Conservation (phyloP, 2,888 invertebrate species). For the Nebria brevicollis region DNA sequence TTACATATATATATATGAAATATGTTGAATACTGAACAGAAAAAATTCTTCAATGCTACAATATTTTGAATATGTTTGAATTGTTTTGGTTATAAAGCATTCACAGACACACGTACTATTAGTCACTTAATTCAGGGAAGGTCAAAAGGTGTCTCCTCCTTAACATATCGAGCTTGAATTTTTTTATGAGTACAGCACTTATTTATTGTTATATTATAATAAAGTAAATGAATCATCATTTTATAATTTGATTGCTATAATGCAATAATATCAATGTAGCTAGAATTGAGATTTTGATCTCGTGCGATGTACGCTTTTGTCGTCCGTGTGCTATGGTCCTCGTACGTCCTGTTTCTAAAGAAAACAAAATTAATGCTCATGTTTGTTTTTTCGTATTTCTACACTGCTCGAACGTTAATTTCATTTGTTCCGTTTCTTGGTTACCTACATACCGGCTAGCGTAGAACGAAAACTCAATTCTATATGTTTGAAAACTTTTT, state of each 20-base stretch:
- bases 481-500: neutral
- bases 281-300: neutral
- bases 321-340: conserved; percentile 1
- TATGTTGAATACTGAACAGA: too few relatives aligned
- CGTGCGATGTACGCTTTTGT: neutral
- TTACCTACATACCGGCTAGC: neutral
- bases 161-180: too few relatives aligned
- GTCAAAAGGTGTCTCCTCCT: too few relatives aligned
- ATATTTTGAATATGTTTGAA: too few relatives aligned
- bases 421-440: conserved; percentile 4
- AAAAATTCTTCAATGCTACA: too few relatives aligned
- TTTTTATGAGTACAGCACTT: too few relatives aligned
- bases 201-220: too few relatives aligned
- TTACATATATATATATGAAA: too few relatives aligned
- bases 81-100: too few relatives aligned
- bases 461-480: neutral
- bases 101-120: too few relatives aligned
- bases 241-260: neutral
- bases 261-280: neutral
- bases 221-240: too few relatives aligned
- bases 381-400: conserved; percentile 23
- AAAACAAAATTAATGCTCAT: conserved; percentile 20
- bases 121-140: too few relatives aligned
- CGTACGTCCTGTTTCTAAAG: conserved; percentile 8
- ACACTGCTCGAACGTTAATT: conserved; percentile 3